phyloP scores from a whole-genome alignment of 2,888 invertebrate species.

The Psylliodes chrysocephalus region DNA sequence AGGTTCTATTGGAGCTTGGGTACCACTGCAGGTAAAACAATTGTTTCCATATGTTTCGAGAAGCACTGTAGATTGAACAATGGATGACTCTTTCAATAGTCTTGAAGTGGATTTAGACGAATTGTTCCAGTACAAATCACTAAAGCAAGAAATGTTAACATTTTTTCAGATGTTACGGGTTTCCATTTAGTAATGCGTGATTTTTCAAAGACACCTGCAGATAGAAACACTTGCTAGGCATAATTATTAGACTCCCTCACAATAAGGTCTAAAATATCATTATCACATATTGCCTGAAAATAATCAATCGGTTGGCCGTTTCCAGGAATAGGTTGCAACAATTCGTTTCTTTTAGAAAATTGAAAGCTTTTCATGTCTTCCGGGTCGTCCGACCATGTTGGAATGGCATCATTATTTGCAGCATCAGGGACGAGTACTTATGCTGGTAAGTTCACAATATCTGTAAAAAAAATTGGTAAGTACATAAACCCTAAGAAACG shows the following conservation, averaged over 20 bases:
- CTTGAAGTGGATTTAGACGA: constrained; percentile 10
- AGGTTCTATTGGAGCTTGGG: too few relatives aligned
- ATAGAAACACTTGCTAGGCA: constrained; percentile 9
- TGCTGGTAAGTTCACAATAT: too few relatives aligned
- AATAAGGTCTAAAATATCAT: not conserved
- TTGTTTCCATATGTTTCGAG: too few relatives aligned
- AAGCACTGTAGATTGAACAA: too few relatives aligned
- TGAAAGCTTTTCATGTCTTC: constrained; percentile 3
- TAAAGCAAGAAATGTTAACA: constrained; percentile 5
- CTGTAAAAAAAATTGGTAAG: too few relatives aligned
- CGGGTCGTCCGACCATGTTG: constrained; percentile 2
- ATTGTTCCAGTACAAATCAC: constrained; percentile 9
- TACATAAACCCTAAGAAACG: not conserved
- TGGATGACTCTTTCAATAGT: constrained; percentile 1
- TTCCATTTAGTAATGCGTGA: constrained; percentile 11
- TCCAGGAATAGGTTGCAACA: constrained; percentile 9
- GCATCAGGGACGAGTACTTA: too few relatives aligned
- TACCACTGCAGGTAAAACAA: too few relatives aligned
- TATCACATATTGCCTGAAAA: constrained; percentile 3
- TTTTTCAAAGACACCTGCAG: constrained; percentile 10
- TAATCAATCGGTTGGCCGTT: constrained; percentile 1
- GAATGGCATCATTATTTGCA: not conserved
- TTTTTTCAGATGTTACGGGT: constrained; percentile 2
- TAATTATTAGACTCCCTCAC: constrained; percentile 10
- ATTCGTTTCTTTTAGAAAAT: constrained; percentile 14